A percentile compares a stretch with the other conserved stretches of the same genome.
Evolutionary conservation across 2,888 invertebrate genomes (phyloP).

Genomic region (Drosophila koepferae): DNA sequence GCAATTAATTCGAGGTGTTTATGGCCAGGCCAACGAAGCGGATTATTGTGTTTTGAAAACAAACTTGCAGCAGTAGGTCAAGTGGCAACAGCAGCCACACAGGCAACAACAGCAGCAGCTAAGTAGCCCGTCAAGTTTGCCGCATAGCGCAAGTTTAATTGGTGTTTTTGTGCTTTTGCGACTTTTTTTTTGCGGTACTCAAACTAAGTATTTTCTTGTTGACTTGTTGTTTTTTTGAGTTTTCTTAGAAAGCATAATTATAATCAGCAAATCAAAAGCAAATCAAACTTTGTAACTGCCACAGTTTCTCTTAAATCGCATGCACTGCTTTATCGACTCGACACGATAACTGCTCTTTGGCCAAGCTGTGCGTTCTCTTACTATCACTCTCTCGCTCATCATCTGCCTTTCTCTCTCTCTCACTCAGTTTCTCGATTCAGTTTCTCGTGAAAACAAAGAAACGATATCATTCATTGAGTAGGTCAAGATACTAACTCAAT

Average conservation of each 20-base stretch:
- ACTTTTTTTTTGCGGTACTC: constrained; percentile 7
- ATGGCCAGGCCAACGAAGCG: constrained; percentile 44
- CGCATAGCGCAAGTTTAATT: constrained; percentile 45
- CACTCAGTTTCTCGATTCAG: neutral
- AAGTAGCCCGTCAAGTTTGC: constrained; percentile 26
- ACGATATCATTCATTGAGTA: constrained; percentile 54
- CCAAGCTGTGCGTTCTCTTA: neutral
- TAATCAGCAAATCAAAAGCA: constrained; percentile 19
- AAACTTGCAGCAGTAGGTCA: constrained; percentile 48
- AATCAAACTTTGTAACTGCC: constrained; percentile 16
- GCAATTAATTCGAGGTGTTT: constrained; percentile 62
- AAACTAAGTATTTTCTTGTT: constrained; percentile 1
- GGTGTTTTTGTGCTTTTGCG: constrained; percentile 15
- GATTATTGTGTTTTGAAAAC: constrained; percentile 52
- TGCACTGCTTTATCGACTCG: constrained; percentile 69
- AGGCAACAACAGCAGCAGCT: neutral
- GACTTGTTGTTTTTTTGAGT: constrained; percentile 2
- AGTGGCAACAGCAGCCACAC: constrained; percentile 20
- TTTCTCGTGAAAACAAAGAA: constrained; percentile 6
- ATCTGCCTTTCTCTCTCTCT: no score
- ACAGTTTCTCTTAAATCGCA: constrained; percentile 17
- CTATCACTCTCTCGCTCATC: neutral
- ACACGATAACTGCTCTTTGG: constrained; percentile 54
- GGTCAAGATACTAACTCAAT: constrained; percentile 71
- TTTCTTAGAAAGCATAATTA: constrained; percentile 21